Conservation (phyloP, 2,113 vertebrate genomes). For the Mandrillus leucophaeus region DNA sequence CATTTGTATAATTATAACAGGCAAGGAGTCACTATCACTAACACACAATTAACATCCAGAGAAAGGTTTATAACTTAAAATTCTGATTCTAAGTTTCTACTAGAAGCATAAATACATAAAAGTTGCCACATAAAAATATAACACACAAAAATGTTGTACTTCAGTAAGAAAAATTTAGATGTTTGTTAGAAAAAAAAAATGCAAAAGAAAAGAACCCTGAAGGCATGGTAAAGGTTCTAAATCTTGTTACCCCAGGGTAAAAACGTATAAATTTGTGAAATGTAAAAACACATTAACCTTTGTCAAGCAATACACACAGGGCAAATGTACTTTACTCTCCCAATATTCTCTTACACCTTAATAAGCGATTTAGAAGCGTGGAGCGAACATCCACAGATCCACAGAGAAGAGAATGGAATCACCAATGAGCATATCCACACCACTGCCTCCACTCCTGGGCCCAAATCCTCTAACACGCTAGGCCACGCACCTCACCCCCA, state of each 20-base stretch:
- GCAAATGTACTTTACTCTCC: no score
- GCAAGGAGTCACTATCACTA: neutral
- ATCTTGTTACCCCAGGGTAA: rapidly evolving
- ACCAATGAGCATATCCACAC: no score
- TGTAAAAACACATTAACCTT: neutral
- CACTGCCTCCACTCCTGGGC: rapidly evolving
- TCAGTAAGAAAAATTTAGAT: neutral
- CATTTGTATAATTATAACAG: rapidly evolving
- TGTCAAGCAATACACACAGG: neutral
- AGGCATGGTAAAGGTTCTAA: no score
- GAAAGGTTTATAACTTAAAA: neutral
- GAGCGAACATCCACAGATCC: no score
- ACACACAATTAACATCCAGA: neutral
- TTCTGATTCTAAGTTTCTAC: neutral
- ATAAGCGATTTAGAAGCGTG: no score
- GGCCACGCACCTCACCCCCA: neutral
- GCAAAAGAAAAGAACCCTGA: neutral
- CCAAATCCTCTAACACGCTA: no score
- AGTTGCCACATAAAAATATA: no score
- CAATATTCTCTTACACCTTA: neutral
- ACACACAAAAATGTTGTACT: neutral
- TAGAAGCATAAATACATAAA: neutral
- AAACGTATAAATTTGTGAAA: neutral
- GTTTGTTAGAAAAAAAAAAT: neutral
- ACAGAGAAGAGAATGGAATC: neutral